Base-by-base conservation (phyloP, 2,888 invertebrate genomes). In the Caenorhabditis macrosperma region DNA sequence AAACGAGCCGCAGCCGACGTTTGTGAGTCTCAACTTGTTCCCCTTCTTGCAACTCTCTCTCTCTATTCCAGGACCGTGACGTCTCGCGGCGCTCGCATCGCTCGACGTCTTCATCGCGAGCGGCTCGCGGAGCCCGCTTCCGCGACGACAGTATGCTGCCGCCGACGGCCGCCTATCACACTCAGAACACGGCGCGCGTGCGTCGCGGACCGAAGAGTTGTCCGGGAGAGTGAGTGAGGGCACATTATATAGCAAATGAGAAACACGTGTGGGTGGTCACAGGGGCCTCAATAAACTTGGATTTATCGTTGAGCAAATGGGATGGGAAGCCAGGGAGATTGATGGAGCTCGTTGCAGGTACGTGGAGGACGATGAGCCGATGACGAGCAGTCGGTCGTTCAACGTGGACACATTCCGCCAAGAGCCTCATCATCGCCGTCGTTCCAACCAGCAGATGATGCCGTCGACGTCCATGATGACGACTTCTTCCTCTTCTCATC, bases 151-250 rank as follows among this genome's bases (percentile, higher is more conserved):
- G 66, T 48, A 76, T 76, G 75, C 71, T 80, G 12, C 80, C 80
- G 15, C 41, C 76, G n/a, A 82, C 80, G 9, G 82, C 82, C 30
- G 80, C 82, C 26, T 84, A 82, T 64, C 83, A 84, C 57, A 80
- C 82, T 3, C 69, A 61, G 26, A 77, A 61, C 24, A 55, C 63
- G 30, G 52, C 67, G 12, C 59, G 72, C 46, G 26, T 71, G 44
- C 52, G 64, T 33, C 71, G 71, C 59, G 84, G 84, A 35, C 82
- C 84, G 3, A 75, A 78, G 41, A 84, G 84, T 50, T 84, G 84
- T 77, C 84, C 84, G 5, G 81, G 76, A 69, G 84, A 79, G 75
- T 83, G 46, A 75, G 75, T 67, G 33, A 33, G 10, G 5, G 33
- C 33, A 33, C 6, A 33, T 10, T 10, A 33, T 5, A 33, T 33